A percentile compares a stretch with the other conserved stretches of the same genome.
These are phyloP conservation scores for Melolontha melolontha DNA, from an alignment of 2,888 invertebrate species.

Conservation along the genomic window DNA sequence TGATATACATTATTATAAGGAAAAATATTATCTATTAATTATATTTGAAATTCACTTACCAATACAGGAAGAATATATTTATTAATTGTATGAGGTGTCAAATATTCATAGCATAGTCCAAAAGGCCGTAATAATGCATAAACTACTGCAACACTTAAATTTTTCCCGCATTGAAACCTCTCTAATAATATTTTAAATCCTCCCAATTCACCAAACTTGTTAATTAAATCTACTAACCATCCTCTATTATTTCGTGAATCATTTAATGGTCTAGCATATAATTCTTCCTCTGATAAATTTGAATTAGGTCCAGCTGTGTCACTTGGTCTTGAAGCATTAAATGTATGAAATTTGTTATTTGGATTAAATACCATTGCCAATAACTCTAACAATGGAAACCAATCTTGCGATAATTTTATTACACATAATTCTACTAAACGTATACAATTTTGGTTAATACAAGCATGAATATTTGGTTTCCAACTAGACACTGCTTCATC, in stretches of 20 bases:
- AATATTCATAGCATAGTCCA: constrained; percentile 90
- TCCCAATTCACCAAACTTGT: constrained; percentile 89
- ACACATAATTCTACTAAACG: constrained; percentile 93
- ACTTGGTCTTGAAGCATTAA: constrained; percentile 82
- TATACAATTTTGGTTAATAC: constrained; percentile 93
- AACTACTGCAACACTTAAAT: constrained; percentile 81
- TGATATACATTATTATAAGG: not conserved
- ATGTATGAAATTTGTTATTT: constrained; percentile 93
- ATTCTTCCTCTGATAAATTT: constrained; percentile 76
- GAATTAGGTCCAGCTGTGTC: constrained; percentile 76
- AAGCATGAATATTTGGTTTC: constrained; percentile 97
- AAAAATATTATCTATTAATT: not conserved
- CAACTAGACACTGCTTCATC: constrained; percentile 98
- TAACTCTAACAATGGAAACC: constrained; percentile 91
- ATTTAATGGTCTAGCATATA: constrained; percentile 78
- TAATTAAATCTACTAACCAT: constrained; percentile 96
- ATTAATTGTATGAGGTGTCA: constrained; percentile 90
- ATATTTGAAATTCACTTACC: constrained; percentile 68
- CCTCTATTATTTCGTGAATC: constrained; percentile 91
- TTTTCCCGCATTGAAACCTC: constrained; percentile 82
- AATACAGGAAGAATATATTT: constrained; percentile 93
- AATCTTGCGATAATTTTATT: constrained; percentile 88
- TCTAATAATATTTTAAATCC: constrained; percentile 90
- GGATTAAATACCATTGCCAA: constrained; percentile 95
- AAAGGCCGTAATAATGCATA: constrained; percentile 89